Base-by-base conservation (phyloP, 1,140 invertebrate species). In the Leptinotarsa lineolata region DNA sequence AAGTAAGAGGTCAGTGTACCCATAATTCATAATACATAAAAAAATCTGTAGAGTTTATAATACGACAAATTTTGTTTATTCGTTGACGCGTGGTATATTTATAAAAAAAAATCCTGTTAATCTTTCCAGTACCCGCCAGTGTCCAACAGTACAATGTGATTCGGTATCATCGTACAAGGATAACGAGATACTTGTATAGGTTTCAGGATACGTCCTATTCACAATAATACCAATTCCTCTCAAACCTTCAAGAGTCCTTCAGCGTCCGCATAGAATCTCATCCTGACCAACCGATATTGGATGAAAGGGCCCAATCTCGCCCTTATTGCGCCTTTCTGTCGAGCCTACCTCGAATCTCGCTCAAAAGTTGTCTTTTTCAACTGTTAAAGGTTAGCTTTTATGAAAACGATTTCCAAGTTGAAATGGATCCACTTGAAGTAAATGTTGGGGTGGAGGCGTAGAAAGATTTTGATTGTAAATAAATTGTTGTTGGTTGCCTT, bases 101-200 rank as follows among this genome's bases (percentile, higher is more conserved):
- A 39, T 22, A 3, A 1, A 39, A 39, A 39, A 30, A 39, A 11
- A 39, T 11, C 30, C 0, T 6, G 6, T 39, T 8, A 39, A 39
- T 5, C 8, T 39, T 39, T 6, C 22, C 22, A 22, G 30, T 39
- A 39, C 30, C 30, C 30, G 30, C 30, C 30, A 39, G 2, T 39
- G 30, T 0, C 8, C 30, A 39, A 15, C 15, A n/a, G 16, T 4
- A 54, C 48, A 54, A 54, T 54, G n/a, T 54, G 2, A 30, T 66
- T 66, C n/a, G 64, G 64, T 46, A 30, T 66, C 64, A 66, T 44
- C 64, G 64, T 66, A 66, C 48, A 21, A 15, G 45, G 68, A 76
- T 76, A 76, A 76, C 74, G 74, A 76, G 74, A 76, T 76, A 76
- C 74, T 76, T 76, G 74, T 76, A 76, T 76, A 76, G 74, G 74